These are phyloP conservation scores for Porites australiensis DNA, from an alignment of 64 coral and sea anemone species.

Conservation along the genomic window DNA sequence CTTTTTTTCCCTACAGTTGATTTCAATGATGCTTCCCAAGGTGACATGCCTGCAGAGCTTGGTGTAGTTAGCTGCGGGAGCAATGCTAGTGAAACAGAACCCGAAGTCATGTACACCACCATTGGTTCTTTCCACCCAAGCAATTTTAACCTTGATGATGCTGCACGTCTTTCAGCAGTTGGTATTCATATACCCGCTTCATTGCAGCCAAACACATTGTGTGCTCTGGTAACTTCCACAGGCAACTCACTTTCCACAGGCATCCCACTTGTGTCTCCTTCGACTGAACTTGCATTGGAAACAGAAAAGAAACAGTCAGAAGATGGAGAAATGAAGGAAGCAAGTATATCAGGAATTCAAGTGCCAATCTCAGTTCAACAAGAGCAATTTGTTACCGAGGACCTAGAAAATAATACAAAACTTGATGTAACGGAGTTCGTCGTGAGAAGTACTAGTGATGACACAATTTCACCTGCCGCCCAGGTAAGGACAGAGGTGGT, in stretches of 20 bases:
- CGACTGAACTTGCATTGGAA: slow-evolving; percentile 32
- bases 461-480: not conserved
- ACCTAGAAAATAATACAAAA: slow-evolving; percentile 24
- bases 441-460: slow-evolving; percentile 53
- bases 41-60: slow-evolving; percentile 21
- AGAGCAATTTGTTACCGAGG: slow-evolving; percentile 56
- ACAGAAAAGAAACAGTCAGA: slow-evolving; percentile 35
- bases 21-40: slow-evolving; percentile 16
- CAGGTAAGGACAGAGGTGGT: slow-evolving; percentile 29
- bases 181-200: slow-evolving; percentile 52
- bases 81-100: slow-evolving; percentile 61
- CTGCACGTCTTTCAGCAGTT: slow-evolving; percentile 62
- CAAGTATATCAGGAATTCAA: not conserved
- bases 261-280: slow-evolving; percentile 55
- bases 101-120: slow-evolving; percentile 81
- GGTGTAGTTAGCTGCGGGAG: slow-evolving; percentile 63
- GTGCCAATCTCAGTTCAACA: slow-evolving; percentile 35
- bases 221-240: slow-evolving; percentile 70
- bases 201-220: slow-evolving; percentile 53
- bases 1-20: slow-evolving; percentile 13
- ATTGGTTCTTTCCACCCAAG: slow-evolving; percentile 78
- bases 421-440: slow-evolving; percentile 87
- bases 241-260: slow-evolving; percentile 69
- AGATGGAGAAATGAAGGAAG: slow-evolving; percentile 13
- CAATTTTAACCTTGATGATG: slow-evolving; percentile 77